Conservation (phyloP, 2,113 vertebrate genomes). For the Pachyramphus minor region DNA sequence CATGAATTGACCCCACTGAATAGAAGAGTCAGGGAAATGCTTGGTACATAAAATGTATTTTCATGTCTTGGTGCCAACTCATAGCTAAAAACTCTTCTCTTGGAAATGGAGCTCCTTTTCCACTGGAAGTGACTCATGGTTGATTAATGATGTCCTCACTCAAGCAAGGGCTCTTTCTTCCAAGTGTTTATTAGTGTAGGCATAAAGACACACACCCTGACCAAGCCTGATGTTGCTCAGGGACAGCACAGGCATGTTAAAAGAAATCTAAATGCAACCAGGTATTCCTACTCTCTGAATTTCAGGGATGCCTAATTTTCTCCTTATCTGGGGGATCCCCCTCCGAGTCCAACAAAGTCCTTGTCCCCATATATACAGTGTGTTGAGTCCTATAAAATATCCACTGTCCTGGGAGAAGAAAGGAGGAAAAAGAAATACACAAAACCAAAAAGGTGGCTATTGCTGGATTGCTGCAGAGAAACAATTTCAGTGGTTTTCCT, state of each 20-base stretch:
- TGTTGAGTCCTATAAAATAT: neutral
- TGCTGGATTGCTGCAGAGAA: neutral
- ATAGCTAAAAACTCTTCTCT: neutral
- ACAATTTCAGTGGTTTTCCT: neutral
- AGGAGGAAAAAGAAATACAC: neutral
- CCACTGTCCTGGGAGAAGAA: neutral
- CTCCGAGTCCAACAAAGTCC: neutral
- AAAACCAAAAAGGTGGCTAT: neutral
- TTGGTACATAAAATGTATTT: neutral
- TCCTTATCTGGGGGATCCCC: neutral
- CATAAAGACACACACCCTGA: neutral
- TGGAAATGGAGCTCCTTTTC: slow-evolving; percentile 32
- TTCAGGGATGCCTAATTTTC: neutral
- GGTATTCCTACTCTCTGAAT: neutral
- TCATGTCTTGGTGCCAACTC: neutral
- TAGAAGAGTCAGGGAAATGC: neutral
- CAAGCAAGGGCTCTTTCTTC: neutral
- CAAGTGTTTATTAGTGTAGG: neutral
- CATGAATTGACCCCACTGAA: neutral
- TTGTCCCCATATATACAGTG: neutral
- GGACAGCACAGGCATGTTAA: neutral
- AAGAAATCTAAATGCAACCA: neutral
- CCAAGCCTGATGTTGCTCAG: neutral
- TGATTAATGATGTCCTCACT: slow-evolving; percentile 19
- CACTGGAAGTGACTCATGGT: slow-evolving; percentile 16